Conservation (phyloP, 2,888 invertebrate genomes). For the Drosophila neonasuta region DNA sequence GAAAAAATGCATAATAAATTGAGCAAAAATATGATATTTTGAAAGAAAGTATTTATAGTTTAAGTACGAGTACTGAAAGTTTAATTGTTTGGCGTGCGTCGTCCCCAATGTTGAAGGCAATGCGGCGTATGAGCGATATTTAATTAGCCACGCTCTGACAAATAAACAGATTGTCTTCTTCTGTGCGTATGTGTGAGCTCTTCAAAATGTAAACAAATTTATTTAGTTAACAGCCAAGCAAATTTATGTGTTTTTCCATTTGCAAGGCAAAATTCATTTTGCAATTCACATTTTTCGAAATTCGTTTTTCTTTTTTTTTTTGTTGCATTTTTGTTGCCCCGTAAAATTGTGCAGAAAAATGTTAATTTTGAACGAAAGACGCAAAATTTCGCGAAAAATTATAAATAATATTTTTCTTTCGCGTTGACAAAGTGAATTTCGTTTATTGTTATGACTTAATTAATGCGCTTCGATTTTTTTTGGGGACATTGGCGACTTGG, state of each 20-base stretch:
- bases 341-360: constrained; percentile 11
- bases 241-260: constrained; percentile 45
- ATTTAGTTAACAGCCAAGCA: constrained; percentile 47
- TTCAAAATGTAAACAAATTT: constrained; percentile 54
- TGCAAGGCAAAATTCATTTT: constrained; percentile 36
- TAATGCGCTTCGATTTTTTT: constrained; percentile 52
- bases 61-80: constrained; percentile 24
- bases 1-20: not conserved
- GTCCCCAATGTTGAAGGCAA: constrained; percentile 9
- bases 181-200: constrained; percentile 24
- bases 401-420: constrained; percentile 20
- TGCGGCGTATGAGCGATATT: constrained; percentile 53
- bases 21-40: not conserved
- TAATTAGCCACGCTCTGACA: constrained; percentile 53
- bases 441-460: constrained; percentile 65
- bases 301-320: not conserved
- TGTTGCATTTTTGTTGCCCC: not conserved
- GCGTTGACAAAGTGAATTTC: constrained; percentile 39
- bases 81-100: constrained; percentile 35
- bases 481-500: constrained; percentile 18
- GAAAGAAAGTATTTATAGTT: constrained; percentile 1
- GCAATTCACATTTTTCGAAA: constrained; percentile 23
- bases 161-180: constrained; percentile 36
- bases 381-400: constrained; percentile 3
- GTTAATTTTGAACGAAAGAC: constrained; percentile 6